phyloP scores from a whole-genome alignment of 2,888 invertebrate genomes.

The Pristionchus exspectatus region DNA sequence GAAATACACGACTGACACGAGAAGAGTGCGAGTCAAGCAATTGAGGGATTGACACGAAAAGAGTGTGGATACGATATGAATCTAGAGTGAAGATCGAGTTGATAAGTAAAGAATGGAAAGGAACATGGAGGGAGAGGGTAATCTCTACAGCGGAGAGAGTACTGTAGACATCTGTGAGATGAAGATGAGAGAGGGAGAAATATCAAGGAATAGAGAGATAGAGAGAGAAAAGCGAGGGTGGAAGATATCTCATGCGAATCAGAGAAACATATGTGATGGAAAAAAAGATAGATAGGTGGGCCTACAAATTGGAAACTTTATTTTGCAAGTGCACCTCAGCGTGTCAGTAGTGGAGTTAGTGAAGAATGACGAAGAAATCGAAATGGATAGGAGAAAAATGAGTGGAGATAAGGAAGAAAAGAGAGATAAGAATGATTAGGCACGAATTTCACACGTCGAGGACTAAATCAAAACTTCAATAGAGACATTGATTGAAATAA shows the following conservation, averaged over 20 bases:
- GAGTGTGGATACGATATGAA: conserved; percentile 5
- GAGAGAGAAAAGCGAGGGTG: not conserved
- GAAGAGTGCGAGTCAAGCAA: not conserved
- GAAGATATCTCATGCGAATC: not conserved
- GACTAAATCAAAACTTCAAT: not conserved
- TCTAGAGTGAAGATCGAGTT: not conserved
- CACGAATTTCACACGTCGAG: not conserved
- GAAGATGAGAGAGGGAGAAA: not conserved
- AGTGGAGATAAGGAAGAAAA: not conserved
- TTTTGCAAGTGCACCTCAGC: not conserved
- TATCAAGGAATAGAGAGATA: not conserved
- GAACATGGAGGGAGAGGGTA: not conserved
- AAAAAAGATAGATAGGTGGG: not conserved
- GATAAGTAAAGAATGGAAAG: not conserved
- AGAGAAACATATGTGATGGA: conserved; percentile 1
- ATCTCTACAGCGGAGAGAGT: not conserved
- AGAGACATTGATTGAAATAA: not conserved
- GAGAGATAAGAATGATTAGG: not conserved
- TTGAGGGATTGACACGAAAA: not conserved
- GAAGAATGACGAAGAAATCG: conserved; percentile 38
- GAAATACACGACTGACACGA: conserved; percentile 12
- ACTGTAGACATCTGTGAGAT: not conserved
- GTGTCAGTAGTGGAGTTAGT: not conserved
- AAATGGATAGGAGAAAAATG: conserved; percentile 21
- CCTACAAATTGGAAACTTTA: not conserved